Evolutionary conservation across 2,888 invertebrate species (phyloP).

Genomic region (Chrysina gloriosa): DNA sequence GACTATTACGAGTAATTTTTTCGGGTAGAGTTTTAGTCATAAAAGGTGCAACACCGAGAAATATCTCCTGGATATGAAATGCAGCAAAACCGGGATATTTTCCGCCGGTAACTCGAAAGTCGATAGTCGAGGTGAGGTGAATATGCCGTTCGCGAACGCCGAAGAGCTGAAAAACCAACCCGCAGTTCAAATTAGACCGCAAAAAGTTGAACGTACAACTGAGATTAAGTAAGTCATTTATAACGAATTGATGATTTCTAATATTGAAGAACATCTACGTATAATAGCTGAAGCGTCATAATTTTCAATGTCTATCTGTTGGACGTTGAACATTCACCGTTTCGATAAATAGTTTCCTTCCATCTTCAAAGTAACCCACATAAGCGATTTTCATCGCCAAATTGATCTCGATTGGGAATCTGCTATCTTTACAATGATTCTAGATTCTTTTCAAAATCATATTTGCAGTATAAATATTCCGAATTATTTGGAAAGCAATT

Average conservation of each 20-base stretch:
- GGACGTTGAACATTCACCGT: no score
- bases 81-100: constrained; percentile 33
- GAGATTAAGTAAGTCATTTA: constrained; percentile 69
- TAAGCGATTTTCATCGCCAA: no score
- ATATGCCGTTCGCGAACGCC: constrained; percentile 67
- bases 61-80: constrained; percentile 32
- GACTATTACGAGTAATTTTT: neutral
- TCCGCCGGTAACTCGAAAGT: constrained; percentile 32
- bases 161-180: constrained; percentile 62
- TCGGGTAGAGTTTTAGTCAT: constrained; percentile 40
- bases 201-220: constrained; percentile 71
- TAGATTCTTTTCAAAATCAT: no score
- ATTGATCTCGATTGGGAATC: no score
- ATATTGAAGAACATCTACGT: no score
- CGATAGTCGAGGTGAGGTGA: neutral
- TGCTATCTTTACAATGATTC: no score
- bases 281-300: no score
- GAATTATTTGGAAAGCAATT: no score
- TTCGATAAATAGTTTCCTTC: no score
- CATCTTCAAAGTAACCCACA: no score
- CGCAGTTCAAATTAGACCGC: constrained; percentile 76
- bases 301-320: no score
- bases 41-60: constrained; percentile 43
- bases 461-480: no score
- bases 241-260: neutral